Percentiles rank a stretch among this genome's conserved stretches.
phyloP scores from a whole-genome alignment of 2,113 vertebrate species.

The Prietella phreatophila region DNA sequence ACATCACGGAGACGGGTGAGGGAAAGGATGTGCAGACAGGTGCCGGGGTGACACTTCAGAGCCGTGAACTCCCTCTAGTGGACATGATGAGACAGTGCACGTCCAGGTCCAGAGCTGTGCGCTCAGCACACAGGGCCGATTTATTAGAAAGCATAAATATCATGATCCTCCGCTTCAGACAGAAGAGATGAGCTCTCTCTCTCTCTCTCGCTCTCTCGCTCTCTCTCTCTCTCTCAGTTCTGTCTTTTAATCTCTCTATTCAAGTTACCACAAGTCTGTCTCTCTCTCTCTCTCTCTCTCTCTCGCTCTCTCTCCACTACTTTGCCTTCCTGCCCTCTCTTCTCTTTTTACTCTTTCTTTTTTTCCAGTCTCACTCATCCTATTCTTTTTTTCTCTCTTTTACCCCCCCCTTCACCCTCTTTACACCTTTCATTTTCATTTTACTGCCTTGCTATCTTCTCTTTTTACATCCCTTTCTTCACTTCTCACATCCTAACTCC shows the following conservation, averaged over 20 bases:
- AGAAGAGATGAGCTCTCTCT: too few species aligned
- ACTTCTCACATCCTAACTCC: background rate
- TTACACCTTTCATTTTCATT: background rate
- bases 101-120: too few species aligned
- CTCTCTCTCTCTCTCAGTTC: background rate
- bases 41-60: constrained; percentile 32
- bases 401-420: background rate
- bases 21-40: background rate
- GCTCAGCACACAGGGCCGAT: background rate
- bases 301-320: background rate
- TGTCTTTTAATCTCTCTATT: background rate
- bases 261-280: too few species aligned
- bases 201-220: too few species aligned
- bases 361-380: background rate
- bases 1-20: background rate
- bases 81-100: background rate
- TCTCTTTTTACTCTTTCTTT: background rate
- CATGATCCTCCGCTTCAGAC: too few species aligned
- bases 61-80: constrained; percentile 44
- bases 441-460: background rate
- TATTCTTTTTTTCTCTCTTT: background rate
- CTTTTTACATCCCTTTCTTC: background rate
- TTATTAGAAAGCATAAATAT: background rate
- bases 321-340: background rate
- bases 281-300: too few species aligned